Evolutionary conservation across 1,140 invertebrate species (phyloP), one percentile per base, ranked within the genome.

Genomic region (Aphis craccivora): DNA sequence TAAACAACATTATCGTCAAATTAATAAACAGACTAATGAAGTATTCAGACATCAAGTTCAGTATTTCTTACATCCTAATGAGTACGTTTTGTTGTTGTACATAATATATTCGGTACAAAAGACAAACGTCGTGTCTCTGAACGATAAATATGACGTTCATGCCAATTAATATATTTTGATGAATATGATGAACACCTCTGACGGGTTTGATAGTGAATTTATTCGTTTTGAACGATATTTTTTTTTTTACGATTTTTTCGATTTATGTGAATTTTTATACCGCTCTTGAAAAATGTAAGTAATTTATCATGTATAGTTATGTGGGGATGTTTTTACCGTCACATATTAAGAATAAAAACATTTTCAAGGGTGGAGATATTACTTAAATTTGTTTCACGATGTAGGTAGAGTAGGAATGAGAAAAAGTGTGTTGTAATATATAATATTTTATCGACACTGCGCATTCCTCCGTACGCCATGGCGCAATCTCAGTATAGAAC

Each of bases 41-140:
- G 30, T n/a, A 76, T 76, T 76, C 14, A 76, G n/a, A 76, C 30
- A n/a, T 76, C 60, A 11, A 76, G 30, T 76, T 76, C 60, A n/a
- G 60, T n/a, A 76, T 76, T 76, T 76, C 60, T 76, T 76, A 76
- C 30, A 35, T 35, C 1, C 60, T 76, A 76, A 76, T 76, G 60
- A 76, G n/a, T 76, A 76, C 60, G 60, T 76, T 76, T 76, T 76
- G 60, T 76, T 76, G 60, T n/a, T n/a, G 60, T 76, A 35, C 60
- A 76, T n/a, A n/a, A n/a, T 76, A 76, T 76, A 67, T n/a, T 76
- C 60, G 5, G 14, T 76, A n/a, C 60, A n/a, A 76, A 76, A 5
- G n/a, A n/a, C n/a, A 14, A 76, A 76, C 14, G 14, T 76, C 14
- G 14, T n/a, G 25, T 60, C 11, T n/a, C 60, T n/a, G 14, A 4